Percentiles rank a stretch among this genome's conserved stretches.
phyloP scores from a whole-genome alignment of 1,140 invertebrate species.

The Zaprionus ghesquierei region DNA sequence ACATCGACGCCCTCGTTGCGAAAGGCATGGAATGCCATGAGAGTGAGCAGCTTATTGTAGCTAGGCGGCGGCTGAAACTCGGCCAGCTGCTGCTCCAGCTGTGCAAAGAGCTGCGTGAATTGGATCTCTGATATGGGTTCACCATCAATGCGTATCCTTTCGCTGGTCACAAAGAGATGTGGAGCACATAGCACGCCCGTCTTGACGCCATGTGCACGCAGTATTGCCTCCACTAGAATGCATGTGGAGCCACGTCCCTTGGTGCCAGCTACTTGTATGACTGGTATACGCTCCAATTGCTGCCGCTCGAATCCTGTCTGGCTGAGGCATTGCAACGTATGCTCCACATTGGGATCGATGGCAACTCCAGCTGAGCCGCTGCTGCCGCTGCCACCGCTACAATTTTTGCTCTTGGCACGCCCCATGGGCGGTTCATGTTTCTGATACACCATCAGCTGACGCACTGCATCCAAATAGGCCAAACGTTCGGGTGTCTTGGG shows the following conservation, averaged over 20 bases:
- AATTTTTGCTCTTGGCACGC: slow-evolving; percentile 22
- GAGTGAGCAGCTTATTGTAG: slow-evolving; percentile 97
- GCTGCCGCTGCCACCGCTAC: not conserved
- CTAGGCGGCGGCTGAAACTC: slow-evolving; percentile 90
- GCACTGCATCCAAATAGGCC: slow-evolving; percentile 53
- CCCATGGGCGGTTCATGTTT: slow-evolving; percentile 30
- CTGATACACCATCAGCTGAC: slow-evolving; percentile 45
- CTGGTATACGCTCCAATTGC: slow-evolving; percentile 44
- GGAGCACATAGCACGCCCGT: slow-evolving; percentile 98
- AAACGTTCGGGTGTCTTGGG: slow-evolving; percentile 47
- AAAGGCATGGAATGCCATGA: slow-evolving; percentile 96
- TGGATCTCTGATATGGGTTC: slow-evolving; percentile 87
- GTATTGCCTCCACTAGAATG: slow-evolving; percentile 94
- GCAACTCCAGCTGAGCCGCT: not conserved
- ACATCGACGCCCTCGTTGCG: slow-evolving; percentile 94
- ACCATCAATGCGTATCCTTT: slow-evolving; percentile 96
- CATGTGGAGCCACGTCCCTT: slow-evolving; percentile 91
- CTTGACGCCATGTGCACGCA: slow-evolving; percentile 91
- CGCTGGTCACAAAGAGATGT: slow-evolving; percentile 95
- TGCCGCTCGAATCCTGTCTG: slow-evolving; percentile 28
- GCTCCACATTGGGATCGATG: slow-evolving; percentile 43
- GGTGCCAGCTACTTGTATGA: slow-evolving; percentile 64
- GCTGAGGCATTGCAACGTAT: slow-evolving; percentile 50
- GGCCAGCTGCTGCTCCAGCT: slow-evolving; percentile 86
- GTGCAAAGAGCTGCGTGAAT: slow-evolving; percentile 93